Conservation (phyloP, 2,888 invertebrate species). For the Drosophila putrida region DNA sequence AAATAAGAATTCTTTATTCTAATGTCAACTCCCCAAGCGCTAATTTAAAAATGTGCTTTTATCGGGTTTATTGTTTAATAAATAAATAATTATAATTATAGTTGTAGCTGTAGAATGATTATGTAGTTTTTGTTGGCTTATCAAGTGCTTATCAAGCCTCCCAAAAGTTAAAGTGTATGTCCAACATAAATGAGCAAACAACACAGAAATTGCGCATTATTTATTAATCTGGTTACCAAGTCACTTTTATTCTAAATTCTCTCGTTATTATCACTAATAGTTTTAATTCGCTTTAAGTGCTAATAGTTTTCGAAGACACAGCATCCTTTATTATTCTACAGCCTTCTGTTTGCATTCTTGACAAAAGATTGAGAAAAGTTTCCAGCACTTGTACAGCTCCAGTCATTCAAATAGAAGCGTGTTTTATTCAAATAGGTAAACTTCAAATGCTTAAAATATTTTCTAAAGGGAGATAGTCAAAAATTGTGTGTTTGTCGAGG, state of each 20-base stretch:
- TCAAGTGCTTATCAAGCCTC: conserved; percentile 47
- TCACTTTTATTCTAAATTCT: not conserved
- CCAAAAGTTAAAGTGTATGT: conserved; percentile 13
- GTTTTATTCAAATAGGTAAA: no score
- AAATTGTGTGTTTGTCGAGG: no score
- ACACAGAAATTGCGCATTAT: conserved; percentile 32
- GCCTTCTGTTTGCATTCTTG: not conserved
- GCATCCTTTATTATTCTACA: conserved; percentile 2
- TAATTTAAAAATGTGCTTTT: conserved; percentile 3
- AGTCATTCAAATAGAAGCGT: not conserved
- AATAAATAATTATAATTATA: conserved; percentile 6
- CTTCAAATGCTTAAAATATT: no score
- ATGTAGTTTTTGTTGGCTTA: conserved; percentile 33
- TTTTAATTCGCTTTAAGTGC: conserved; percentile 2
- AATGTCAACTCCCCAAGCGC: conserved; percentile 11
- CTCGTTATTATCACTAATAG: not conserved
- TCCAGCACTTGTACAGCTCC: not conserved
- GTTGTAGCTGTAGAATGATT: conserved; percentile 8
- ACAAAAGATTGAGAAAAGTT: not conserved
- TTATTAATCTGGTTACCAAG: conserved; percentile 25
- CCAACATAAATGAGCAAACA: conserved; percentile 5
- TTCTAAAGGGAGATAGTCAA: no score
- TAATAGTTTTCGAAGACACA: conserved; percentile 1
- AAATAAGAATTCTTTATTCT: conserved; percentile 15
- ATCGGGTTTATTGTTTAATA: conserved; percentile 18